Evolutionary conservation across 2,113 vertebrate species (phyloP), one percentile per base, ranked within the genome.

Genomic region (Paradisaea rubra): DNA sequence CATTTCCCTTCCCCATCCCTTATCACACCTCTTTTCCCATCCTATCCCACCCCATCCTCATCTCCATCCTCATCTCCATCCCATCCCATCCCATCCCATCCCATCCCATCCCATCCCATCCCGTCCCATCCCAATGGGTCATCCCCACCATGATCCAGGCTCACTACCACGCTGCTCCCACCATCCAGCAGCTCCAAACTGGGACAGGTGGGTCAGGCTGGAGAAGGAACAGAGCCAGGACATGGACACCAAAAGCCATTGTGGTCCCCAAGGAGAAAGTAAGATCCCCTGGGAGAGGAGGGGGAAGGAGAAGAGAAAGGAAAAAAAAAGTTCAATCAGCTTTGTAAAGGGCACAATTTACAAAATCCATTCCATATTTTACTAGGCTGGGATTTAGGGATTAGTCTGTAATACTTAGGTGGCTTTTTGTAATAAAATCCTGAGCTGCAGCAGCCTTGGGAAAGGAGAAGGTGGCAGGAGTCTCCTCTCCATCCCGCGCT

Each of bases 291-390:
- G 27, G 22, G 80, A 41, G 31, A 10, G 11, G 72, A 47, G 50
- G 54, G 50, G 49, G 20, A 64, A 85, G 63, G 66, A 86, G 89
- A 94, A 78, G 63, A 95, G 88, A 87, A 73, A 57, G 60, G 20
- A 0, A 45, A 76, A 49, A 79, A 95, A 94, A 98, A 97, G 98
- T 98, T 98, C 97, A 98, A 97, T 98, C 96, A 96, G 95, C 98
- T 99, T 98, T 98, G 98, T 98, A 98, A 98, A 98, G 98, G 98
- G 98, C 98, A 98, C 96, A 97, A 97, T 98, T 98, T 98, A 98
- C 98, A 98, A 96, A 98, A 98, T 98, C 98, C 97, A 97, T 98
- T 97, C 97, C 97, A 98, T 97, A 97, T 98, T 98, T 98, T 97
- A 97, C 97, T 88, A 97, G 98, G 96, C 97, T 90, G 90, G 98